Percentiles rank a stretch among this genome's conserved stretches.
phyloP scores from a whole-genome alignment of 2,113 vertebrate genomes.

The Nothoprocta pentlandii region DNA sequence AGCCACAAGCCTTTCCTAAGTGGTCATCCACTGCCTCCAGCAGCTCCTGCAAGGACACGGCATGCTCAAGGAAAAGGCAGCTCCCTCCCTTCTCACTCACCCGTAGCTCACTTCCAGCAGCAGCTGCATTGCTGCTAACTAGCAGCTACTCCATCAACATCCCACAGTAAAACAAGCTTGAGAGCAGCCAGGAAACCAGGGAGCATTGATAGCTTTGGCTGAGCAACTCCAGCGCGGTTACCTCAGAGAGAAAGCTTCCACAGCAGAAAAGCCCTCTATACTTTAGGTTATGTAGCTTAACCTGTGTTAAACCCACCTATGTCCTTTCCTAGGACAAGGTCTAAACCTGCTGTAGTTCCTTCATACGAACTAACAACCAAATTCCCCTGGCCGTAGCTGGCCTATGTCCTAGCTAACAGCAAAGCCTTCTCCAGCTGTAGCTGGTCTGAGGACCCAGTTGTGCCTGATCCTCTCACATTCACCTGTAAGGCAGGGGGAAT shows the following conservation, averaged over 20 bases:
- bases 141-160: neutral
- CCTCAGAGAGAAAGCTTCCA: neutral
- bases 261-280: accelerated
- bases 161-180: accelerated
- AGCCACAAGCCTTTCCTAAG: accelerated
- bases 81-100: accelerated
- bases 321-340: neutral
- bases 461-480: neutral
- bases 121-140: accelerated
- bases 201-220: neutral
- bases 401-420: too few species aligned
- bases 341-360: neutral
- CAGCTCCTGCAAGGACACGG: accelerated
- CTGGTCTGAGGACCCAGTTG: neutral
- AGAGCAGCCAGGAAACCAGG: neutral
- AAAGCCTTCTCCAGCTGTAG: neutral
- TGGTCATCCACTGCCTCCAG: neutral
- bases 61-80: accelerated
- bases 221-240: neutral
- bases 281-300: accelerated
- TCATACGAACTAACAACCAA: accelerated
- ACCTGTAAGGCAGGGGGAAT: neutral
- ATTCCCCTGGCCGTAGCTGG: neutral
- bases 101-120: accelerated
- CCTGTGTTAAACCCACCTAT: neutral